These are phyloP conservation scores for Drosophila austrosaltans DNA, from an alignment of 2,888 invertebrate genomes.

Conservation along the genomic window DNA sequence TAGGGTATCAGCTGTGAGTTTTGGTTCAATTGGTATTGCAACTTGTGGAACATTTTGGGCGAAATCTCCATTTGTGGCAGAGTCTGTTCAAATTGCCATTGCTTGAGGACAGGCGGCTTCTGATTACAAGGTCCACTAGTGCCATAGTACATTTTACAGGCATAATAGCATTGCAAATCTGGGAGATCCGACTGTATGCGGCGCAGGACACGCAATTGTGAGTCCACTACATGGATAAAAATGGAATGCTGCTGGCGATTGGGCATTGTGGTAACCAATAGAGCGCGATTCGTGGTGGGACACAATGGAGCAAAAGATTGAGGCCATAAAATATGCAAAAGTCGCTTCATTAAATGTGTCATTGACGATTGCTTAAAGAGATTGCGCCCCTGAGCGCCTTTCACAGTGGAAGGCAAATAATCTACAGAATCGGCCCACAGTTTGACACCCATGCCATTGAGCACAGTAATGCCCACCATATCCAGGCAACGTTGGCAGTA, in stretches of 20 bases:
- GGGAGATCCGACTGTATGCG: conserved; percentile 45
- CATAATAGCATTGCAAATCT: conserved; percentile 36
- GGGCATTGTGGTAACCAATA: conserved; percentile 71
- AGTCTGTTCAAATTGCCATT: conserved; percentile 60
- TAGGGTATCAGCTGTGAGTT: conserved; percentile 73
- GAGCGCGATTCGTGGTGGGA: conserved; percentile 39
- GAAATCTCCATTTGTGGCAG: conserved; percentile 78
- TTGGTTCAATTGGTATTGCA: conserved; percentile 64
- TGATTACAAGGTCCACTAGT: conserved; percentile 24
- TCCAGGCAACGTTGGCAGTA: conserved; percentile 74
- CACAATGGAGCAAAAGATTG: conserved; percentile 39
- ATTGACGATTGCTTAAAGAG: conserved; percentile 51
- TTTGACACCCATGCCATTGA: conserved; percentile 69
- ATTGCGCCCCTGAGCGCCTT: conserved; percentile 20
- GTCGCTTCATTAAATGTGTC: conserved; percentile 59
- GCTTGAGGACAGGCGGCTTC: conserved; percentile 26
- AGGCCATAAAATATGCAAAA: conserved; percentile 62
- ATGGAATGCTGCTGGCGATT: conserved; percentile 69
- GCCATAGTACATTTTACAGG: conserved; percentile 64
- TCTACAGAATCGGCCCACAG: conserved; percentile 77
- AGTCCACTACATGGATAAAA: conserved; percentile 79
- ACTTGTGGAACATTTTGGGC: conserved; percentile 67
- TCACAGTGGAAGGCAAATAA: conserved; percentile 28
- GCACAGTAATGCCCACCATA: conserved; percentile 67
- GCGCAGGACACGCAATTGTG: conserved; percentile 72